These are phyloP conservation scores for Temnothorax rugatulus DNA, from an alignment of 2,888 invertebrate species.

Conservation along the genomic window DNA sequence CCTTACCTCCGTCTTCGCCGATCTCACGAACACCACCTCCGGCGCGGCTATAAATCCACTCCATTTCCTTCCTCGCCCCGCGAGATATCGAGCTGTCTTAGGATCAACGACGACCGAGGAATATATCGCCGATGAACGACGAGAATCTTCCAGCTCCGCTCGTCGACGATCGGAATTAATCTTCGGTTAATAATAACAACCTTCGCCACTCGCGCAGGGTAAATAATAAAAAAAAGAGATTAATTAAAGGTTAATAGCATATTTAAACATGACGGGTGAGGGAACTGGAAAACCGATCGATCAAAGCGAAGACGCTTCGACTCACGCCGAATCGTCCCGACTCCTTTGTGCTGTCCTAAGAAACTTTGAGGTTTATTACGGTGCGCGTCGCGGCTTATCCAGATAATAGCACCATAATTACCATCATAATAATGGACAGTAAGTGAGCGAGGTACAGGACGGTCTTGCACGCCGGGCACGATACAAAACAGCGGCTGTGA, in stretches of 20 bases:
- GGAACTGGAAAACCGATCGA: slow-evolving; percentile 25
- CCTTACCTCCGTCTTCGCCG: slow-evolving; percentile 63
- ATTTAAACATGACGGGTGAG: slow-evolving; percentile 32
- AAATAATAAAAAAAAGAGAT: background rate
- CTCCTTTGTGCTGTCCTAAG: slow-evolving; percentile 30
- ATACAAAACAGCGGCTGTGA: slow-evolving; percentile 70
- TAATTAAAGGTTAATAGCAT: slow-evolving; percentile 24
- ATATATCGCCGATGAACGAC: slow-evolving; percentile 34
- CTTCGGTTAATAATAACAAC: slow-evolving; percentile 24
- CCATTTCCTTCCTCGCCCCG: slow-evolving; percentile 49
- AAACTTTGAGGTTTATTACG: slow-evolving; percentile 64
- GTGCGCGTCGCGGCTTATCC: slow-evolving; percentile 71
- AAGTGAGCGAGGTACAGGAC: slow-evolving; percentile 68
- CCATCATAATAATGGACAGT: slow-evolving; percentile 74
- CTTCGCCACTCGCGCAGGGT: background rate
- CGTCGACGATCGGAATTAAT: slow-evolving; percentile 29
- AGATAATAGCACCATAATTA: slow-evolving; percentile 69
- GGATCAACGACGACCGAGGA: slow-evolving; percentile 37
- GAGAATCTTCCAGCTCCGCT: slow-evolving; percentile 1
- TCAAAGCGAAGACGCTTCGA: slow-evolving; percentile 11
- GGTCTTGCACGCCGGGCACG: slow-evolving; percentile 65
- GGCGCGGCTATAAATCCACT: slow-evolving; percentile 50
- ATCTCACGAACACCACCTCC: slow-evolving; percentile 59
- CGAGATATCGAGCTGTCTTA: slow-evolving; percentile 38
- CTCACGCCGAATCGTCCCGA: slow-evolving; percentile 24